Evolutionary conservation across 2,888 invertebrate species (phyloP), one percentile per base, ranked within the genome.

Genomic region (Noctuana brunneofusca): DNA sequence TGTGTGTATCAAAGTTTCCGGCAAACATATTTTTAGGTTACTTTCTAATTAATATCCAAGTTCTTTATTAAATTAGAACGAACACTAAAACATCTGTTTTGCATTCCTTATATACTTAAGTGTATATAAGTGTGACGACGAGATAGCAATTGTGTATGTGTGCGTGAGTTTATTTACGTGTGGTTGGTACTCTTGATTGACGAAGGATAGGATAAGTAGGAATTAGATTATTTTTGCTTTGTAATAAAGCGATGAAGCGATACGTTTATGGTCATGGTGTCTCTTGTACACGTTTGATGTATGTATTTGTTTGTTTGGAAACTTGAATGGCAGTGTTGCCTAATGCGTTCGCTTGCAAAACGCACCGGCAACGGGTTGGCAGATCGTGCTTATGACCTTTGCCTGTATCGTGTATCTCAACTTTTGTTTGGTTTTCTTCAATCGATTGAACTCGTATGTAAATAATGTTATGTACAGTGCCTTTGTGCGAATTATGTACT

Each of bases 1-100:
- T 75, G 75, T 75, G 75, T 43, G 72, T 74, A 69, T 71, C 71
- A 72, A 68, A 71, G 76, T 76, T 79, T 87, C 84, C 85, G 83
- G 80, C 79, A 77, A 74, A 76, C 69, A 69, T 69, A 73, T 71
- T 81, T 83, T 79, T 83, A 86, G 86, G 86, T 89, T 87, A 87
- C 79, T 81, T 86, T 77, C 73, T 76, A 74, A 70, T 68, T 78
- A 63, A 68, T 69, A 16, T 2, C 38, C 65, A 66, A 75, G 73
- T 71, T 71, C 65, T 70, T 74, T 74, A 65, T 71, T 74, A 71
- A 75, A 76, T 67, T 67, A 66, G 60, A 60, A 43, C 50, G 64
- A 66, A 68, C 67, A 60, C 49, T 58, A 59, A 69, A 71, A 72
- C 73, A 76, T 74, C 71, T 75, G 75, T 73, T 71, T 66, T 63